Base-by-base conservation (phyloP, 2,888 invertebrate genomes). In the Octonoba sinensis region DNA sequence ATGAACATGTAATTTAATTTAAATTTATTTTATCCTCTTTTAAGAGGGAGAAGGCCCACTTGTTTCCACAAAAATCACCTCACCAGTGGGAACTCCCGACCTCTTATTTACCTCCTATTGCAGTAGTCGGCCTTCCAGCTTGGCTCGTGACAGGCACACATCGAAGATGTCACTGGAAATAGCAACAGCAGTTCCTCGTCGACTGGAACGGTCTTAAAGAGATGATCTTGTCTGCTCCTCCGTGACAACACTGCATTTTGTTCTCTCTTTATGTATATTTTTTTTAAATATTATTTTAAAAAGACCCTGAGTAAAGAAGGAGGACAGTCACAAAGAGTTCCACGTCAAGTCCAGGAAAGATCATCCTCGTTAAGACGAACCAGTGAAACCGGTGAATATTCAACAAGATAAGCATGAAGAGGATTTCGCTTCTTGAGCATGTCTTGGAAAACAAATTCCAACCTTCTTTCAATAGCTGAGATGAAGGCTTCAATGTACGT, bases 291-390 rank as follows among this genome's bases (percentile, higher is more conserved):
- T 71, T 77, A 74, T 77, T 65, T 69, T 81, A 83, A 83, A 83
- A 83, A 83, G 83, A 83, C 83, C 83, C 83, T 83, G 83, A 83
- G 83, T 83, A 77, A 62, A 81, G 77, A 83, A 78, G 73, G 46
- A 83, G 78, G 83, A 78, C 77, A 82, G 82, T 77, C 76, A 83
- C 70, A 62, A 74, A 82, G 78, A 77, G 78, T 83, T 72, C 70
- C 66, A 57, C 67, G 62, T 57, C 77, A 49, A 36, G 49, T 65
- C 4, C 51, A 64, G 62, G 46, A 49, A 20, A 75, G 75, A 70
- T 64, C 72, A 70, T 70, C 75, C 65, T 72, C 72, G 67, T 66
- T 67, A 57, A 49, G 44, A 71, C 18, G 20, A 71, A 81, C 64
- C 62, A 51, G 44, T 36, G 27, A 64, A 69, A 67, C 49, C 60